A percentile compares a stretch with the other conserved stretches of the same genome.
Conservation (phyloP, 2,113 vertebrate species). For the Leuciscus idus region DNA sequence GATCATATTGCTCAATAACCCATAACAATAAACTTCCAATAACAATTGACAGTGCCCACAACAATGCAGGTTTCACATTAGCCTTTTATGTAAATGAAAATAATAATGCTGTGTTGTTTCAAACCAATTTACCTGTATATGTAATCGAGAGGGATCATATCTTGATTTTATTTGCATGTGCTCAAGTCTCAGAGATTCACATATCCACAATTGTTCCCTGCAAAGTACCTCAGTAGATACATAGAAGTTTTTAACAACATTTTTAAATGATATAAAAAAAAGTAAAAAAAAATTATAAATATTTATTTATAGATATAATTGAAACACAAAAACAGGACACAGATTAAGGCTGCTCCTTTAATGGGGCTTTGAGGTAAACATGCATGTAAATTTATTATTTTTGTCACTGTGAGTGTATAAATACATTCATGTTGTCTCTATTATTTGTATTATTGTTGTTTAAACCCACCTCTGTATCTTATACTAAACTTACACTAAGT, state of each 20-base stretch:
- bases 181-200: background rate
- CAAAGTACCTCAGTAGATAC: background rate
- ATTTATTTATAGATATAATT: too few relatives aligned
- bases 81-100: background rate
- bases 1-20: background rate
- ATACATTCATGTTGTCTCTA: too few relatives aligned
- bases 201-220: background rate
- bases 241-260: background rate
- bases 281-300: too few relatives aligned
- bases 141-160: constrained; percentile 17
- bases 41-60: background rate
- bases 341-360: too few relatives aligned
- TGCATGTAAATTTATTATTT: too few relatives aligned
- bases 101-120: background rate
- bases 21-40: background rate
- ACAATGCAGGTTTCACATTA: background rate
- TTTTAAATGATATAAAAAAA: background rate
- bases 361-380: too few relatives aligned
- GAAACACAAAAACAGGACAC: too few relatives aligned
- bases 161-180: constrained; percentile 27
- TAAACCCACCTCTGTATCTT: too few relatives aligned
- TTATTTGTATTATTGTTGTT: too few relatives aligned
- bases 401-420: too few relatives aligned
- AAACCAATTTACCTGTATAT: constrained; percentile 20
- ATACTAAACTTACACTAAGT: too few relatives aligned